Conservation (phyloP, 2,888 invertebrate species). For the Ophion obscuratus region DNA sequence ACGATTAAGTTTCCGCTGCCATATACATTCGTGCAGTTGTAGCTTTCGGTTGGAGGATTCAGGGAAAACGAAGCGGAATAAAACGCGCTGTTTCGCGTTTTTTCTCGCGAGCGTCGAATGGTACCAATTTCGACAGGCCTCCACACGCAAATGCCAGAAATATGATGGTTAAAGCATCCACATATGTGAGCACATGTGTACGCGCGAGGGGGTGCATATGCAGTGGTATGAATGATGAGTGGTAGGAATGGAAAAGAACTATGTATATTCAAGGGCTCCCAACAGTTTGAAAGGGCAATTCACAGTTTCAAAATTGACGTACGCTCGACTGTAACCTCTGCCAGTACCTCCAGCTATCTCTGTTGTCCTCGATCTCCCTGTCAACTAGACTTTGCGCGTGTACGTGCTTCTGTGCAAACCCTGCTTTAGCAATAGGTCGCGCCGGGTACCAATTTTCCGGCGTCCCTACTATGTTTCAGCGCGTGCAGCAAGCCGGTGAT, state of each 20-base stretch:
- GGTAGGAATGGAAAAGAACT: slow-evolving; percentile 25
- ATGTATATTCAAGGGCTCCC: slow-evolving; percentile 27
- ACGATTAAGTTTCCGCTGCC: slow-evolving; percentile 52
- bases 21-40: slow-evolving; percentile 7
- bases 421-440: slow-evolving; percentile 34
- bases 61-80: slow-evolving; percentile 11
- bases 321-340: slow-evolving; percentile 72
- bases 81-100: slow-evolving; percentile 18
- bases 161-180: slow-evolving; percentile 47
- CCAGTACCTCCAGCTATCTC: slow-evolving; percentile 11
- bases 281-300: slow-evolving; percentile 65
- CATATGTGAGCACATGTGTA: slow-evolving; percentile 7
- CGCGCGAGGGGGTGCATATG: not conserved
- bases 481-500: slow-evolving; percentile 29
- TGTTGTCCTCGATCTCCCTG: not conserved
- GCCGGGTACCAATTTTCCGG: slow-evolving; percentile 11
- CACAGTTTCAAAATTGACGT: slow-evolving; percentile 72
- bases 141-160: slow-evolving; percentile 49
- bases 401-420: slow-evolving; percentile 8
- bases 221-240: slow-evolving; percentile 21
- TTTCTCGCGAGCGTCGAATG: slow-evolving; percentile 35
- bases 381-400: not conserved
- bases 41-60: slow-evolving; percentile 4
- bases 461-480: slow-evolving; percentile 7
- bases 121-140: slow-evolving; percentile 53